Evolutionary conservation across 2,797 vertebrate species (phyloP), one percentile per base, ranked within the genome.

Genomic region (Spondyliosoma cantharus): DNA sequence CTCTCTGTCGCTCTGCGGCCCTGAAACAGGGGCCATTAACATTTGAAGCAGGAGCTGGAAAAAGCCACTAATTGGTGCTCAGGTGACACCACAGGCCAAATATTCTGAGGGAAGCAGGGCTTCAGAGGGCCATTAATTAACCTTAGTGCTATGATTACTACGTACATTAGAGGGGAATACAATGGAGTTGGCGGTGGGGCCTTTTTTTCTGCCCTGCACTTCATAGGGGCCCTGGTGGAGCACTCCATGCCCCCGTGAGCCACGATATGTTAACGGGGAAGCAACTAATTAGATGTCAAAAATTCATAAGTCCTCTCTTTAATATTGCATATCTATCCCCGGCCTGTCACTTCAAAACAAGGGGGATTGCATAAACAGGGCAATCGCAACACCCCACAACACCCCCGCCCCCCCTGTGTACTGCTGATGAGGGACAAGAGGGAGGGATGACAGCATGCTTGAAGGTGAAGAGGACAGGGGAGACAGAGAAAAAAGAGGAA

Each of bases 231-330:
- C 95, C 95, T 96, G 93, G 95, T 86, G 95, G 95, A 97, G 91
- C 96, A 94, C 84, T 85, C 88, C 81, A 85, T 93, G 93, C 92
- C 94, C 97, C 96, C 94, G 93, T 92, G 95, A 98, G 96, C 95
- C 94, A 95, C 94, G 96, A 96, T 96, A 97, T 96, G 97, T 97
- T 98, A 98, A 97, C 96, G 95, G 96, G 95, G 89, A 97, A 97
- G 95, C 96, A 91, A 96, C 97, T 98, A 98, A 98, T 98, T 98
- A 98, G 97, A 96, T 98, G 97, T 98, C 97, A 98, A 98, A 99
- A 98, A 98, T 98, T 98, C 97, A 98, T 97, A 98, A 98, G 97
- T 89, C 89, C 95, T 93, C 97, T 98, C 96, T 98, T 99, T 98
- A 98, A 98, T 99, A 98, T 99, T 98, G 97, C 97, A 98, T 98